Base-by-base conservation (phyloP, 92 coral and sea anemone species). In the Umimayanthus chanpuru region DNA sequence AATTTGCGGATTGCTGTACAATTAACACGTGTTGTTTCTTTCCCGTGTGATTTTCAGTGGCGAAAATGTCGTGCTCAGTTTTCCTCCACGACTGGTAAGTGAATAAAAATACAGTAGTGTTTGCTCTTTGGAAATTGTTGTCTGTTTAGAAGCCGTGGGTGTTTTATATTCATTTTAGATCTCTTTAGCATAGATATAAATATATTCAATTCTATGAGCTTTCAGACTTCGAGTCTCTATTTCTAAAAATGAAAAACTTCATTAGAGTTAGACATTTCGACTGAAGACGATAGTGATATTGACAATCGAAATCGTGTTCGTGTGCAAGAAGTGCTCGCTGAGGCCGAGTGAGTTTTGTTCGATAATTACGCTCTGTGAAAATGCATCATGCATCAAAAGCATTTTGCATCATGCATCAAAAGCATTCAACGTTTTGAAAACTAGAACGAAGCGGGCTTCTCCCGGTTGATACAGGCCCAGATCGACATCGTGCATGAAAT, bases 31-130 rank as follows among this genome's bases (percentile, higher is more conserved):
- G 18, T 25, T 30, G 36, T 16, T 75, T 26, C 66, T 26, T 68
- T 39, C 77, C 25, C 38, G 14, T 44, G 25, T 7, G 14, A 82
- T 67, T 67, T 83, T n/a, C 67, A 83, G 87, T 83, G 87, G 87
- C 87, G 78, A 32, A 83, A 44, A 32, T 83, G 87, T 32, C 53
- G 78, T 43, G 87, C 79, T 0, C 87, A 83, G 66, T 83, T 83
- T 66, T 25, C 23, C 58, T 39, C 50, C 6, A 64, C 21, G 14
- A 39, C 77, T 18, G 86, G 86, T 82, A 41, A 66, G 61, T 82
- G n/a, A 40, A 82, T 5, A 47, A 61, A 16, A 23, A 4, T 61
- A n/a, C n/a, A n/a, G n/a, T n/a, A 53, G 58, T 18, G 58, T 18
- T 53, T 2, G 20, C 68, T 3, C 68, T 61, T 56, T 56, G 66